Conservation (phyloP, 2,888 invertebrate species). For the Clunio marinus region DNA sequence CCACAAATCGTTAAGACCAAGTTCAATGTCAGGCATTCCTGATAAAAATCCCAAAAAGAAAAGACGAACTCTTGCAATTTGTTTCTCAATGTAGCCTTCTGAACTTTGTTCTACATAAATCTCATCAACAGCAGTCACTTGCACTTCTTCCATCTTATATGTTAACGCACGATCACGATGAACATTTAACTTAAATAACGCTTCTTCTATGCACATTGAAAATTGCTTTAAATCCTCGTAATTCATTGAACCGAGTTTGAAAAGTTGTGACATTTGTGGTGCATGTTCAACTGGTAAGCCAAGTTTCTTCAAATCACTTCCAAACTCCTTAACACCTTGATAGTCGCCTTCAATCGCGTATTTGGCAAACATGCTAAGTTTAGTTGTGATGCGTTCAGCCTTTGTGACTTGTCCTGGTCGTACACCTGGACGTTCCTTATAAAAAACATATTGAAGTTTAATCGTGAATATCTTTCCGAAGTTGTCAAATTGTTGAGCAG, state of each 20-base stretch:
- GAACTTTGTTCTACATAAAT: conserved; percentile 83
- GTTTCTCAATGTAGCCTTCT: conserved; percentile 77
- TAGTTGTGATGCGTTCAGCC: conserved; percentile 85
- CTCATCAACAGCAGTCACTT: conserved; percentile 90
- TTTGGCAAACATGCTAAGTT: conserved; percentile 87
- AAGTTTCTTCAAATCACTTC: conserved; percentile 85
- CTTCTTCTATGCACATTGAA: conserved; percentile 86
- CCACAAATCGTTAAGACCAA: conserved; percentile 95
- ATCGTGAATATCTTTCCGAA: conserved; percentile 99
- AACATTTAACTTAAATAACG: conserved; percentile 78
- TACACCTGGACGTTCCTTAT: conserved; percentile 95
- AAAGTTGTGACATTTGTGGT: conserved; percentile 91
- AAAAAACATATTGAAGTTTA: conserved; percentile 91
- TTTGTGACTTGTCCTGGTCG: conserved; percentile 92
- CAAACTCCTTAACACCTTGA: conserved; percentile 89
- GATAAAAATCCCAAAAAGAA: conserved; percentile 96
- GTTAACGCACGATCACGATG: conserved; percentile 83
- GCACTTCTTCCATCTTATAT: conserved; percentile 95
- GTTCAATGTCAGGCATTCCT: conserved; percentile 93
- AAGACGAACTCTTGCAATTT: conserved; percentile 89
- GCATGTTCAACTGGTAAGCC: conserved; percentile 96
- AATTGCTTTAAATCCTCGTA: conserved; percentile 90
- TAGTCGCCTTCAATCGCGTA: conserved; percentile 92
- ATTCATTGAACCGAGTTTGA: conserved; percentile 88
- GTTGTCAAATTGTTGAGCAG: conserved; percentile 96